phyloP scores from a whole-genome alignment of 2,888 invertebrate genomes.

The Electrophaes corylata region DNA sequence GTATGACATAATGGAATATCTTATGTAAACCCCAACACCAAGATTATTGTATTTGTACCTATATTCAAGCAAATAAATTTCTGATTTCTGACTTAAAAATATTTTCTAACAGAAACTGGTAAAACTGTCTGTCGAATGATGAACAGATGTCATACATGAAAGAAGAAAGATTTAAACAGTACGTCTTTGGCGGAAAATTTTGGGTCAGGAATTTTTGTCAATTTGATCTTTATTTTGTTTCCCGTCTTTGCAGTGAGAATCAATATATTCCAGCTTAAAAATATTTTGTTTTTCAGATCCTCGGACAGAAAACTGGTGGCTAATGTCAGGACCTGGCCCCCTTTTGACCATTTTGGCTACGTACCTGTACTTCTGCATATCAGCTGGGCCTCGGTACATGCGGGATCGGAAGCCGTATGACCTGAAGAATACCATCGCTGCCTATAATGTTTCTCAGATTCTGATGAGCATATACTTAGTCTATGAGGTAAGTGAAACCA shows the following conservation, averaged over 20 bases:
- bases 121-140: too few relatives aligned
- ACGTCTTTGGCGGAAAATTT: too few relatives aligned
- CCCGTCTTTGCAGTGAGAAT: background rate
- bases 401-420: conserved; percentile 89
- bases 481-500: conserved; percentile 70
- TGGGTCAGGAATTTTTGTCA: too few relatives aligned
- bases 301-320: conserved; percentile 89
- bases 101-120: too few relatives aligned
- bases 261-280: background rate
- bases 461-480: conserved; percentile 91
- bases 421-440: conserved; percentile 88
- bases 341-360: conserved; percentile 86
- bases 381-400: conserved; percentile 91
- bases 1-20: too few relatives aligned
- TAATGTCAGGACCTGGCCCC: conserved; percentile 91
- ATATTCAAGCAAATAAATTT: too few relatives aligned
- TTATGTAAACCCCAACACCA: too few relatives aligned
- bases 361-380: conserved; percentile 90
- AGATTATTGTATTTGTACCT: too few relatives aligned
- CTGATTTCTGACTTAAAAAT: too few relatives aligned
- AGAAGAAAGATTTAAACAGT: too few relatives aligned
- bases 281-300: conserved; percentile 83
- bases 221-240: too few relatives aligned
- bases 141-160: too few relatives aligned
- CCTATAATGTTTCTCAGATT: conserved; percentile 96